A percentile compares a stretch with the other conserved stretches of the same genome.
Evolutionary conservation across 2,113 vertebrate genomes (phyloP).

Genomic region (Pollimyrus isidori): DNA sequence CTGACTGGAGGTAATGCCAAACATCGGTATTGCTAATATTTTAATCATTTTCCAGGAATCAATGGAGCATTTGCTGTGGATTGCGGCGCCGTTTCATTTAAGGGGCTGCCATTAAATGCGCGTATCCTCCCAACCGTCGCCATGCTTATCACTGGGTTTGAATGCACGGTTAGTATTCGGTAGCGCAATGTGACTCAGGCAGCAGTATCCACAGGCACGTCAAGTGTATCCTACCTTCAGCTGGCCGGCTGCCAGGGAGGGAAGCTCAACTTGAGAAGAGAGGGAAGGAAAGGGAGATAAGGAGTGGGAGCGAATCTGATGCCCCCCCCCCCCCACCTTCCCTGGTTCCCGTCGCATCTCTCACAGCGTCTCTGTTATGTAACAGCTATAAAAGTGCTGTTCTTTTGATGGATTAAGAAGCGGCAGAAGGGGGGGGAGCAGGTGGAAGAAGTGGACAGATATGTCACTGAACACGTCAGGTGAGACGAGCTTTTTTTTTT

Average conservation of each 20-base stretch:
- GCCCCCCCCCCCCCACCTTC: not conserved
- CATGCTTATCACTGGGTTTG: constrained; percentile 51
- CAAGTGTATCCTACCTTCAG: constrained; percentile 63
- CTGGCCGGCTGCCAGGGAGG: constrained; percentile 52
- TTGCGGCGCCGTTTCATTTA: constrained; percentile 49
- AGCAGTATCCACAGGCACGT: constrained; percentile 50
- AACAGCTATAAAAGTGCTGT: constrained; percentile 16
- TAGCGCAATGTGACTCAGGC: constrained; percentile 60
- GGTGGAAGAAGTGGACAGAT: constrained; percentile 34
- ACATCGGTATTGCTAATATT: not conserved
- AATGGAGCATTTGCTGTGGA: constrained; percentile 34
- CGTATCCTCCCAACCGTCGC: constrained; percentile 31
- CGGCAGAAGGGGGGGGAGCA: constrained; percentile 24
- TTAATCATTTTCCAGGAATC: not conserved
- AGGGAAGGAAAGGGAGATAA: constrained; percentile 34
- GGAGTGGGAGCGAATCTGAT: constrained; percentile 17
- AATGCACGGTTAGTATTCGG: constrained; percentile 44
- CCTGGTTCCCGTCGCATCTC: not conserved
- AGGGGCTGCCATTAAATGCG: constrained; percentile 53
- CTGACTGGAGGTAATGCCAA: not conserved
- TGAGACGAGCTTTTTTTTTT: constrained; percentile 33
- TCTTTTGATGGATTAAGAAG: constrained; percentile 20
- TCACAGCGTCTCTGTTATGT: constrained; percentile 14
- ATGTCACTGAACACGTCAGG: constrained; percentile 44
- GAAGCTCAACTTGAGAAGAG: constrained; percentile 42